Evolutionary conservation across 2,888 invertebrate species (phyloP).

Genomic region (Nyleta sp.): DNA sequence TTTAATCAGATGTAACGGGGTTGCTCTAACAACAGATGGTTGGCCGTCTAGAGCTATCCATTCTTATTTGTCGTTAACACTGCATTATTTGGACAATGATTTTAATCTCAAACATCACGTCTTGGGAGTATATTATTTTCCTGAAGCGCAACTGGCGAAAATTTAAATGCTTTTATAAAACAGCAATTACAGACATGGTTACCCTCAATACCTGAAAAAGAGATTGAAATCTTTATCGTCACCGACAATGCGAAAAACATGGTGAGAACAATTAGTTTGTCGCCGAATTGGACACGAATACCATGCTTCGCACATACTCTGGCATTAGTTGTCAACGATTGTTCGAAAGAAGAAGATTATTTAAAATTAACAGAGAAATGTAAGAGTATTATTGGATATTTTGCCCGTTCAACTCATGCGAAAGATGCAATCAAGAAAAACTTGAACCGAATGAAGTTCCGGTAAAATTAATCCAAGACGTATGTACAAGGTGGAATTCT

Average conservation of each 20-base stretch:
- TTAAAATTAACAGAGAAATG: background rate
- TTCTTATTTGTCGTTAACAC: background rate
- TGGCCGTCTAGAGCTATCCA: background rate
- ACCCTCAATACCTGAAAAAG: background rate
- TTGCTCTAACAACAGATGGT: background rate
- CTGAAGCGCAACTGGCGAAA: background rate
- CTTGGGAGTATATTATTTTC: background rate
- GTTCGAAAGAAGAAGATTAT: background rate
- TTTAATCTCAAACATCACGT: background rate
- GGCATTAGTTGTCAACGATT: background rate
- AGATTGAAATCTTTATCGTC: background rate
- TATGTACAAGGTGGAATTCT: background rate
- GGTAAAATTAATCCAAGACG: background rate
- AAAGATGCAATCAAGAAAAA: background rate
- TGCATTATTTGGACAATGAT: background rate
- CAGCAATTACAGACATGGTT: background rate
- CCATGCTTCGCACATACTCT: conserved; percentile 1
- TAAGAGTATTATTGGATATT: conserved; percentile 1
- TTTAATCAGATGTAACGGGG: background rate
- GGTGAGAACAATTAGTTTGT: background rate
- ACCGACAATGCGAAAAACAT: conserved; percentile 8
- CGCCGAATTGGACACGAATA: background rate
- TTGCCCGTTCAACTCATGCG: background rate
- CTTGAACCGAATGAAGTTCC: background rate
- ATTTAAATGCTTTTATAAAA: background rate